Percentiles rank a stretch among this genome's conserved stretches.
Evolutionary conservation across 1,140 invertebrate genomes (phyloP).

Genomic region (Ditylenchus dipsaci): DNA sequence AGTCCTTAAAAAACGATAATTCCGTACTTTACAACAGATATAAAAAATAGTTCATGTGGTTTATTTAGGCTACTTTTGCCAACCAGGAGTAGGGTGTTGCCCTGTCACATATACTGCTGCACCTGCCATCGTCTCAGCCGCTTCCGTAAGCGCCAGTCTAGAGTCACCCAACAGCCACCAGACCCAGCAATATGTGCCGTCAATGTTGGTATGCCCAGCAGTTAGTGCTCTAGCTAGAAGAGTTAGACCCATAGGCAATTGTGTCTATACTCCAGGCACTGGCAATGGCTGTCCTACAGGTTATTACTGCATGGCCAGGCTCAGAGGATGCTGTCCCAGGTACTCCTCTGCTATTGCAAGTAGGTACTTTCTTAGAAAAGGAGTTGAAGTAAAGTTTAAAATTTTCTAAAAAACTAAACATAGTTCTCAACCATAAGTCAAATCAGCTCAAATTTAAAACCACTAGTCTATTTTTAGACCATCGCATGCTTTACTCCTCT

Average conservation of each 20-base stretch:
- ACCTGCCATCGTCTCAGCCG: neutral
- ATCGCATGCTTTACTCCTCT: neutral
- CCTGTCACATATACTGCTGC: conserved; percentile 9
- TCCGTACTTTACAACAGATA: no score
- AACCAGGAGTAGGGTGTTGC: conserved; percentile 34
- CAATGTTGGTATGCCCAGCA: neutral
- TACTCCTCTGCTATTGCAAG: neutral
- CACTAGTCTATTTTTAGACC: neutral
- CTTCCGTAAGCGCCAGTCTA: neutral
- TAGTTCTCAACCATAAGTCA: no score
- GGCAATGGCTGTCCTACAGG: conserved; percentile 11
- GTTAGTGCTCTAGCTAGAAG: neutral
- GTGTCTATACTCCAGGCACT: neutral
- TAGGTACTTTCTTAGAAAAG: no score
- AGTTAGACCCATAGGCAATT: neutral
- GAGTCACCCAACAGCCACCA: neutral
- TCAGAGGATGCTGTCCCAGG: conserved; percentile 14
- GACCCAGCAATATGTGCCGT: neutral
- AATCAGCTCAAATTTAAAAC: no score
- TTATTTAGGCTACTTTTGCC: conserved; percentile 34
- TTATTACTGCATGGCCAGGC: conserved; percentile 10
- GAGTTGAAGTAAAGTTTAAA: neutral
- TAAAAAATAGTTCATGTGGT: no score
- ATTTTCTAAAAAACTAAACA: no score
- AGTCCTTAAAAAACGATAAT: no score